Conservation (phyloP, 2,888 invertebrate species). For the Synergus gifuensis region DNA sequence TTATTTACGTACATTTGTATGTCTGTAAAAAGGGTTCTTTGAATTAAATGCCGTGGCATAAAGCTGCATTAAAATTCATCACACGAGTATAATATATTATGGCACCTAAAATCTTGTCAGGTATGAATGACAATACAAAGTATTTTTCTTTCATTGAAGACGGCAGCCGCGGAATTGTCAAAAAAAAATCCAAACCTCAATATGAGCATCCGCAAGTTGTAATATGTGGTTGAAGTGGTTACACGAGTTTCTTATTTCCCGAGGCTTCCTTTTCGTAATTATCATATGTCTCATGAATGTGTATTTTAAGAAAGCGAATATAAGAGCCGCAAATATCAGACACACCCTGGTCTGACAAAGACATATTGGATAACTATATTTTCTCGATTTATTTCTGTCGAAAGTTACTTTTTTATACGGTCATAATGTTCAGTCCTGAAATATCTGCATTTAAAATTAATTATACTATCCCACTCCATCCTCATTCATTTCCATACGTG, state of each 20-base stretch:
- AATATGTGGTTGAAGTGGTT: conserved; percentile 39
- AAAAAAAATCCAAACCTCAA: conserved; percentile 28
- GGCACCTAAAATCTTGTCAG: neutral
- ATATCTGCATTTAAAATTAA: too few species aligned
- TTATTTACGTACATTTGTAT: neutral
- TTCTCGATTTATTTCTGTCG: conserved; percentile 22
- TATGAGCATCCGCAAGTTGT: conserved; percentile 20
- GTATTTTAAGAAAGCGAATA: conserved; percentile 36
- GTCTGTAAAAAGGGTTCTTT: neutral
- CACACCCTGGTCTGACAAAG: conserved; percentile 34
- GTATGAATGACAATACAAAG: conserved; percentile 20
- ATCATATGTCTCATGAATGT: conserved; percentile 26
- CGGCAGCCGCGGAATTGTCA: neutral
- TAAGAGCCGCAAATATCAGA: conserved; percentile 27
- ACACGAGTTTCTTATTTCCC: conserved; percentile 40
- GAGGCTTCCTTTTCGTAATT: conserved; percentile 41
- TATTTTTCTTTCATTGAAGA: neutral
- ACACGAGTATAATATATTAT: conserved; percentile 6
- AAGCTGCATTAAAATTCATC: conserved; percentile 10
- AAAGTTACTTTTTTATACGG: neutral
- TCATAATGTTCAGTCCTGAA: too few species aligned
- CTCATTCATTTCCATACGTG: too few species aligned
- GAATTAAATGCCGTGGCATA: neutral
- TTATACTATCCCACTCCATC: too few species aligned
- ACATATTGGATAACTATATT: neutral